Percentiles rank a stretch among this genome's conserved stretches.
phyloP scores from a whole-genome alignment of 1,140 invertebrate species.

The Orius insidiosus region DNA sequence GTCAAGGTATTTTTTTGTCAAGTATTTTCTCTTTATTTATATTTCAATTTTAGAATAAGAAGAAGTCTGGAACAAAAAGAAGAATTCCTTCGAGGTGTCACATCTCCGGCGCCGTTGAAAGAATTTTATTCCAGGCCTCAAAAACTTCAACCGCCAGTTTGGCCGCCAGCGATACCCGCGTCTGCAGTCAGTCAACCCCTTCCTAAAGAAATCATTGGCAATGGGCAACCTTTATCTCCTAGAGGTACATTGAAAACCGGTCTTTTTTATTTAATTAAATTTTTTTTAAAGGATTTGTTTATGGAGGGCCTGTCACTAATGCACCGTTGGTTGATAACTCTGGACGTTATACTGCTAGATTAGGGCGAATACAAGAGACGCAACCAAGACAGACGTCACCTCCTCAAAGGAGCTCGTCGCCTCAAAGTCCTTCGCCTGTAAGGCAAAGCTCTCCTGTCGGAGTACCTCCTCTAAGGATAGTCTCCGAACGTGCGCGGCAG shows the following conservation, averaged over 20 bases:
- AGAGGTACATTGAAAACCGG: too few species aligned
- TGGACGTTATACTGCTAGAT: neutral
- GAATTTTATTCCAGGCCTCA: conserved; percentile 62
- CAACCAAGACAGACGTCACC: conserved; percentile 1
- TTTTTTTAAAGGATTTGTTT: too few species aligned
- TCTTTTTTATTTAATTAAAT: too few species aligned
- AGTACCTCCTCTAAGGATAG: conserved; percentile 27
- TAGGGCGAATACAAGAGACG: conserved; percentile 16
- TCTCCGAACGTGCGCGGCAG: conserved; percentile 50
- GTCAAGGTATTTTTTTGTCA: conserved; percentile 22
- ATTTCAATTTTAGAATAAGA: conserved; percentile 36
- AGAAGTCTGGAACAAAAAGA: conserved; percentile 75
- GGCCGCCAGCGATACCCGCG: conserved; percentile 38
- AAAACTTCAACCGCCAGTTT: conserved; percentile 45
- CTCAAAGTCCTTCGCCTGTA: neutral
- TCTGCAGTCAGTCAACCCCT: conserved; percentile 8
- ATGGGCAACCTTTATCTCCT: neutral
- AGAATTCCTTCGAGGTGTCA: conserved; percentile 48
- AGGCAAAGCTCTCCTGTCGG: neutral
- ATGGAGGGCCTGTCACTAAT: conserved; percentile 17
- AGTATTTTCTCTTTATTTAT: neutral
- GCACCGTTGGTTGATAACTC: conserved; percentile 2
- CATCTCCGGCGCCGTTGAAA: conserved; percentile 30
- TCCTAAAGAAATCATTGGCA: conserved; percentile 13
- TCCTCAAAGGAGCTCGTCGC: neutral